Base-by-base conservation (phyloP, 2,797 vertebrate species). In the Hephaestus fuliginosus region DNA sequence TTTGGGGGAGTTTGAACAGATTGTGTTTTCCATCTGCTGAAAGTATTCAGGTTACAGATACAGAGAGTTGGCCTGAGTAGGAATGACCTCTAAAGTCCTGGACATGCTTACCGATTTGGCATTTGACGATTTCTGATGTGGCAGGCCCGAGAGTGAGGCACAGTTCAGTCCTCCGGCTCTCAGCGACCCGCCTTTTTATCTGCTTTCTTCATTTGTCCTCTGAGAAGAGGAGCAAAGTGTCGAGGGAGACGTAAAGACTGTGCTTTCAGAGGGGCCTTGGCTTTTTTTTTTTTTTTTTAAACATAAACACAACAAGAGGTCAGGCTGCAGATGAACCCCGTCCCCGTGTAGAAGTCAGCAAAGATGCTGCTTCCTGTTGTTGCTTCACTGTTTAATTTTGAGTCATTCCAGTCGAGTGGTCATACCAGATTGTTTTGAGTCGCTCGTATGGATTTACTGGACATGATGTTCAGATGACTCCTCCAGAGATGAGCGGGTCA, bases 11-110 rank as follows among this genome's bases (percentile, higher is more conserved):
- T 92, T 92, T 91, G 87, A 91, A 87, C 90, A 92, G 91, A 92
- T 92, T 91, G 87, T 87, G 78, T 94, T 94, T 93, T 92, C 92
- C 92, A 93, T 94, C 90, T 94, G 91, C 85, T 93, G 84, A 92
- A 93, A 91, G 91, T 93, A 93, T 94, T 93, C 88, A 91, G 89
- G 86, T 92, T 94, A 89, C 91, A 89, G 86, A 91, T 76, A 87
- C 70, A 82, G 84, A 81, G 88, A 88, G 81, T 83, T 91, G 89
- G 86, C 90, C 84, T 87, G 82, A 82, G 76, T 87, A 74, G 46
- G 69, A 84, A 80, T 91, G 88, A 93, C 90, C 90, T 91, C 84
- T 88, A 75, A 87, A 82, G 84, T 90, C 87, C 76, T 86, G 84
- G 70, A 90, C 88, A 85, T 87, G 76, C 69, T 85, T 55, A 70